Conservation (phyloP, 1,140 invertebrate genomes). For the Trichonephila inaurata region DNA sequence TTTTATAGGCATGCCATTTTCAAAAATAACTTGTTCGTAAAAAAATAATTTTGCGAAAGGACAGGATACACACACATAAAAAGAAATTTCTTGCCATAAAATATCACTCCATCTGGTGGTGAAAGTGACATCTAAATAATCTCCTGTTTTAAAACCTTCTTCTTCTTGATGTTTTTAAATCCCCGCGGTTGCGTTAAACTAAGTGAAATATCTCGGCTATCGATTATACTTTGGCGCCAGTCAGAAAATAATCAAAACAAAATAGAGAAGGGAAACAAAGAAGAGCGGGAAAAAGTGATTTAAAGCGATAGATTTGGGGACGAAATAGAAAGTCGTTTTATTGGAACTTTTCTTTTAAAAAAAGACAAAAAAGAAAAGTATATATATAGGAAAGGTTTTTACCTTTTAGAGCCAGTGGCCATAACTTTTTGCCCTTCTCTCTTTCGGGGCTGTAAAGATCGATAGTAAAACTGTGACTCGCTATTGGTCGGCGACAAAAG, state of each 20-base stretch:
- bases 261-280: conserved; percentile 54
- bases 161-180: neutral
- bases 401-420: conserved; percentile 54
- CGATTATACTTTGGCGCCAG: conserved; percentile 63
- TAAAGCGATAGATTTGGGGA: conserved; percentile 65
- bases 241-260: conserved; percentile 52
- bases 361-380: neutral
- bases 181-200: conserved; percentile 40
- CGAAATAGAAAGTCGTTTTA: conserved; percentile 70
- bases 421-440: conserved; percentile 64
- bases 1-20: too few species aligned
- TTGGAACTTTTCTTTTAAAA: conserved; percentile 26
- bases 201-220: conserved; percentile 61
- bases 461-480: conserved; percentile 44
- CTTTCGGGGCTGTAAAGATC: conserved; percentile 56
- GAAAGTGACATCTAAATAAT: conserved; percentile 64
- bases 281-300: conserved; percentile 49
- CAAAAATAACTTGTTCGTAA: too few species aligned
- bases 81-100: neutral
- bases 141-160: conserved; percentile 7
- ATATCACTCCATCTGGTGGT: conserved; percentile 15
- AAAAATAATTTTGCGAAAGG: too few species aligned
- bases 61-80: too few species aligned
- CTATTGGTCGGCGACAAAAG: conserved; percentile 43
- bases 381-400: conserved; percentile 41